These are phyloP conservation scores for Hypercompe scribonia DNA, from an alignment of 2,888 invertebrate species.

Conservation along the genomic window DNA sequence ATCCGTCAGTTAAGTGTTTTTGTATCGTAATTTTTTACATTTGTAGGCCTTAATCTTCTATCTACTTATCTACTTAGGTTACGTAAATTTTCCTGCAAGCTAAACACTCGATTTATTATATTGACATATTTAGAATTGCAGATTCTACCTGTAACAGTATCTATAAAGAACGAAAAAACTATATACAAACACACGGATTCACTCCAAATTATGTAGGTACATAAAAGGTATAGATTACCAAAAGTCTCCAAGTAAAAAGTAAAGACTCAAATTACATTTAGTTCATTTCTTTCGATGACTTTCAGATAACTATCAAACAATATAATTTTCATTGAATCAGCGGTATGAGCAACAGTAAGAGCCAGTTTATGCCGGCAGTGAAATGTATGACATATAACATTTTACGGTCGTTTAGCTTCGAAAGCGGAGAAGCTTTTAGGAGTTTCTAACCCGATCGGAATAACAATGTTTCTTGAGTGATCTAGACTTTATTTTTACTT, in stretches of 20 bases:
- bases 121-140: no score
- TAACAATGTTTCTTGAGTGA: slow-evolving; percentile 41
- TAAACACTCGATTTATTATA: no score
- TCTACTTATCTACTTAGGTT: no score
- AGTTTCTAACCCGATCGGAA: slow-evolving; percentile 26
- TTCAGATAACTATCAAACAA: background rate
- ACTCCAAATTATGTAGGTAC: background rate
- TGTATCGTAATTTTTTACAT: no score
- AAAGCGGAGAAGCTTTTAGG: slow-evolving; percentile 45
- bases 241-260: background rate
- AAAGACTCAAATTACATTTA: background rate
- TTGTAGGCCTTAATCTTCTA: no score
- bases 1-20: no score
- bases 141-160: no score
- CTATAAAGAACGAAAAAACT: background rate
- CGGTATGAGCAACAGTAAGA: slow-evolving; percentile 12
- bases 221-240: background rate
- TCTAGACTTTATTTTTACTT: slow-evolving; percentile 14
- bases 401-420: slow-evolving; percentile 35
- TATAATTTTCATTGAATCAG: slow-evolving; percentile 18
- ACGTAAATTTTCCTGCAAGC: no score
- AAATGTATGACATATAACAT: slow-evolving; percentile 27
- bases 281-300: background rate
- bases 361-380: slow-evolving; percentile 1
- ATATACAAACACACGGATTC: background rate